Evolutionary conservation across 2,888 invertebrate species (phyloP).

Genomic region (Nymphalis urticae): DNA sequence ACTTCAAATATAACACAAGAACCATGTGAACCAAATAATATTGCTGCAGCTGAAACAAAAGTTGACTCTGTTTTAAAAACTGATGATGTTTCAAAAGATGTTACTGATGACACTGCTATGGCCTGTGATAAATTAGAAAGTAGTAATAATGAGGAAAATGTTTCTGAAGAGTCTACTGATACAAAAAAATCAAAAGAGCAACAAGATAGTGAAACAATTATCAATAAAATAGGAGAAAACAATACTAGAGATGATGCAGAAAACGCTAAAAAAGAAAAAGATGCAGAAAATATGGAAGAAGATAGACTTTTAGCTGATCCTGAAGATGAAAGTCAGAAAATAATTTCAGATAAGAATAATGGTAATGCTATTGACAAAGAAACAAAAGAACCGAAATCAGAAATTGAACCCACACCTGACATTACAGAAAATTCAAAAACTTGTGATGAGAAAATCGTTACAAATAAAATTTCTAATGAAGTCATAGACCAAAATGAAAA

Average conservation of each 20-base stretch:
- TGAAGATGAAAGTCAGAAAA: conserved; percentile 26
- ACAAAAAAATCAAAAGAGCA: conserved; percentile 8
- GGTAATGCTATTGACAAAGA: conserved; percentile 15
- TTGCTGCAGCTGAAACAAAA: background rate
- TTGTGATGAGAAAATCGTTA: background rate
- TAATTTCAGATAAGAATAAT: conserved; percentile 10
- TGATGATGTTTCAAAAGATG: background rate
- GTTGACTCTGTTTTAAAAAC: background rate
- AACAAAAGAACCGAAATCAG: background rate
- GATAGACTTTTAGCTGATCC: conserved; percentile 35
- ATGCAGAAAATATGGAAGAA: conserved; percentile 39
- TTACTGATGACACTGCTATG: background rate
- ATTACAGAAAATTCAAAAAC: background rate
- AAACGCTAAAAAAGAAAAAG: conserved; percentile 14
- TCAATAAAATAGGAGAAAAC: conserved; percentile 7
- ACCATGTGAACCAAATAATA: conserved; percentile 12
- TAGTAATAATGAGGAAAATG: conserved; percentile 11
- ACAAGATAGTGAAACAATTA: conserved; percentile 8
- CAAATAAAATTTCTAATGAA: background rate
- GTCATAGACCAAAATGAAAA: background rate
- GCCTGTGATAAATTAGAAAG: conserved; percentile 2
- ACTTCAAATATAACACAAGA: conserved; percentile 16
- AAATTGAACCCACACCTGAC: background rate
- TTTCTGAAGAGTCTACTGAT: conserved; percentile 4
- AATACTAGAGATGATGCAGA: conserved; percentile 8